These are phyloP conservation scores for Herminia tarsipennalis DNA, from an alignment of 2,888 invertebrate genomes.

Conservation along the genomic window DNA sequence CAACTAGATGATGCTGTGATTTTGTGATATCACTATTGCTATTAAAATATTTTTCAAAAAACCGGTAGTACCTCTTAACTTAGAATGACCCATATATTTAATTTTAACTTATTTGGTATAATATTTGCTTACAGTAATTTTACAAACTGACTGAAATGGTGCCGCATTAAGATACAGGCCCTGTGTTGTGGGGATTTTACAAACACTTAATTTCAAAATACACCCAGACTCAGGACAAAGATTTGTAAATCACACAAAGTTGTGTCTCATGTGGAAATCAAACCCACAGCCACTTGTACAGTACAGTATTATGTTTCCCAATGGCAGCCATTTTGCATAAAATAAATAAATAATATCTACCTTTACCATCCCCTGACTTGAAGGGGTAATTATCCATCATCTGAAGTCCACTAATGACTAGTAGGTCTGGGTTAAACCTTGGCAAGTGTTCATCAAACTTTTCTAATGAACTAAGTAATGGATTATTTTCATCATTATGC, in stretches of 20 bases:
- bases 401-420: constrained; percentile 93
- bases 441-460: constrained; percentile 87
- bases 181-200: background rate
- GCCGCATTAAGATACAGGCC: too few relatives aligned
- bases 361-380: constrained; percentile 80
- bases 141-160: too few relatives aligned
- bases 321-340: too few relatives aligned
- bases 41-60: too few relatives aligned
- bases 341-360: constrained; percentile 36
- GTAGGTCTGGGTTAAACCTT: constrained; percentile 88
- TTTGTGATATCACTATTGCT: too few relatives aligned
- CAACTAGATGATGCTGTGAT: too few relatives aligned
- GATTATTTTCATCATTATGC: constrained; percentile 93
- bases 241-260: background rate
- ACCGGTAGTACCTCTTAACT: too few relatives aligned
- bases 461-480: constrained; percentile 89
- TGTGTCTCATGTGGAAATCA: background rate
- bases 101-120: too few relatives aligned
- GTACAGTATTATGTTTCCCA: background rate
- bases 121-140: too few relatives aligned
- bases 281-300: background rate
- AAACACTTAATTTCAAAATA: background rate
- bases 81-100: too few relatives aligned
- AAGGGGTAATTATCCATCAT: constrained; percentile 95
- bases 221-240: background rate